Conservation (phyloP, 1,140 invertebrate genomes). For the Caenorhabditis tropicalis region DNA sequence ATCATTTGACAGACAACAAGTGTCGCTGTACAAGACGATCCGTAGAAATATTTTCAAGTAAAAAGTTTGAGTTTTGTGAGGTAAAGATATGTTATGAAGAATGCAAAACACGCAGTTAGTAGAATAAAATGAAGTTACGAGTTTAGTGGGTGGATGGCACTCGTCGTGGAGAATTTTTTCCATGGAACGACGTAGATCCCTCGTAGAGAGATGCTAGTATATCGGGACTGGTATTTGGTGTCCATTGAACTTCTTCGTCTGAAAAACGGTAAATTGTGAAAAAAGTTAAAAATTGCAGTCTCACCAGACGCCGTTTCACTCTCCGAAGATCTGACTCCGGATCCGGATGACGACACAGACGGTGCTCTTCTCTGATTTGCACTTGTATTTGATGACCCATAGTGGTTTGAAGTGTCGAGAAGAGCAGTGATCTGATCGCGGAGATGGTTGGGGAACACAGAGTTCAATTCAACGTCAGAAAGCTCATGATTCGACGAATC, state of each 20-base stretch:
- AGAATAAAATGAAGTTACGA: no score
- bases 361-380: not conserved
- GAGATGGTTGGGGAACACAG: not conserved
- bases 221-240: not conserved
- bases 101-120: conserved; percentile 20
- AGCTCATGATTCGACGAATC: conserved; percentile 13
- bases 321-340: not conserved
- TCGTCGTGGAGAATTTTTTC: not conserved
- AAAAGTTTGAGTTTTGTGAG: not conserved
- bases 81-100: not conserved
- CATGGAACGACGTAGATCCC: conserved; percentile 22
- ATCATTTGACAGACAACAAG: conserved; percentile 23
- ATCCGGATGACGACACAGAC: not conserved
- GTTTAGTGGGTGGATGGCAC: not conserved
- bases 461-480: not conserved
- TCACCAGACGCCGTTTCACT: not conserved
- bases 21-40: conserved; percentile 40
- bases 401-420: conserved; percentile 21
- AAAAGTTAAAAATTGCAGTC: not conserved
- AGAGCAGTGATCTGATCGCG: conserved; percentile 6
- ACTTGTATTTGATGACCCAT: not conserved
- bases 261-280: not conserved
- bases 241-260: conserved; percentile 4
- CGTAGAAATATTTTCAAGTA: not conserved
- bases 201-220: not conserved